Base-by-base conservation (phyloP, 2,888 invertebrate genomes). In the Meghimatium bilineatum region DNA sequence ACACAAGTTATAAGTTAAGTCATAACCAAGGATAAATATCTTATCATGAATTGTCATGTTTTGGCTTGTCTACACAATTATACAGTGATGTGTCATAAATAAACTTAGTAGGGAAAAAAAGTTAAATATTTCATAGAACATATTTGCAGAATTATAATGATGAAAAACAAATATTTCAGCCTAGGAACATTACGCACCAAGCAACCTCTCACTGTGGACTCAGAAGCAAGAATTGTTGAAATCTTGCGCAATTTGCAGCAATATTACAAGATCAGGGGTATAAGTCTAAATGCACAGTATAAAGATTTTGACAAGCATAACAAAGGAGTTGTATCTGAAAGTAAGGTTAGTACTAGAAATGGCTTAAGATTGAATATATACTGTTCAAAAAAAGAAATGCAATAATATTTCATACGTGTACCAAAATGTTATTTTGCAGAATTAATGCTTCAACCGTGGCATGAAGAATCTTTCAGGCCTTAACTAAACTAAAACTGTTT, bases 241-340 rank as follows among this genome's bases (percentile, higher is more conserved):
- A 85, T 93, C 17, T 86, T 94, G 36, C 76, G 85, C 29, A 88
- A 88, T n/a, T 90, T 94, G 85, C 89, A 91, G 77, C 88, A 90
- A 79, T 92, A 89, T 85, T 94, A 93, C 89, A 87, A 89, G 44
- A 91, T 92, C 83, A 90, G 92, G 86, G 93, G 93, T 32, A 89
- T 93, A 84, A 92, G 92, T 85, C 84, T 94, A 38, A 87, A 92
- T 63, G 91, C 91, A 8, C 89, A 90, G 75, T 94, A 92, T 88
- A 91, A 93, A 86, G 93, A 93, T 83, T 93, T 93, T 90, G 94
- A 94, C 87, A 86, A 88, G 67, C 93, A 93, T 81, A 92, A 93
- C 86, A 92, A 90, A 86, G 93, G 94, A 12, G 89, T 91, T 36
- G 91, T 94, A 23, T 91, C 93, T 52, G 93, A 94, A 84, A 93